Conservation (phyloP, 2,888 invertebrate species). For the Drosophila ustulata region DNA sequence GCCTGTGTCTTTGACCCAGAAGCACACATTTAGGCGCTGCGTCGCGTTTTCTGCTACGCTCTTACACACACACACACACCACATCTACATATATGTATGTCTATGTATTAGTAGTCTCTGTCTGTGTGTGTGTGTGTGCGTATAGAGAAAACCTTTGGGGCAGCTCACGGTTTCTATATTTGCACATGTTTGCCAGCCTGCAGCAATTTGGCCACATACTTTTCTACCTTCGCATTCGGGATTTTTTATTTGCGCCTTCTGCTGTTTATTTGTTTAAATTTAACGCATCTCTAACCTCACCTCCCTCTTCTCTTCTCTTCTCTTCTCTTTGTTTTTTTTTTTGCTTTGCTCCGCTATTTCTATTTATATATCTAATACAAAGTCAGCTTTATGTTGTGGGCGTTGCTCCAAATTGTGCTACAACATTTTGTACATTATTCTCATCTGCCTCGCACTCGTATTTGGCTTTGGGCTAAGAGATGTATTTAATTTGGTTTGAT, state of each 20-base stretch:
- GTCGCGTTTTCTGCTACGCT: slow-evolving; percentile 56
- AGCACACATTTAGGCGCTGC: slow-evolving; percentile 70
- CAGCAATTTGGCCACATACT: slow-evolving; percentile 46
- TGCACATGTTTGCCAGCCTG: slow-evolving; percentile 60
- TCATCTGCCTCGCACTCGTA: not conserved
- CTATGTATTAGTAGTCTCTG: not conserved
- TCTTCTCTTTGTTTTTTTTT: slow-evolving; percentile 4
- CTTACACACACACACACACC: slow-evolving; percentile 30
- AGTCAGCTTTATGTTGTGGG: slow-evolving; percentile 36
- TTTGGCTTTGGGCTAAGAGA: not conserved
- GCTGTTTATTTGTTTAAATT: slow-evolving; percentile 80
- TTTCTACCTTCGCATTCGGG: slow-evolving; percentile 15
- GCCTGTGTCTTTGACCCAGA: slow-evolving; percentile 75
- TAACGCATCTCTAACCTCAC: slow-evolving; percentile 57
- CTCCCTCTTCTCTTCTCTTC: not conserved
- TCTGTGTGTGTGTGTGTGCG: slow-evolving; percentile 5
- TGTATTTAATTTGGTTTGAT: not conserved
- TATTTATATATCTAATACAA: slow-evolving; percentile 37
- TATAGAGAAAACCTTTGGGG: slow-evolving; percentile 49
- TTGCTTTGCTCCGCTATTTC: slow-evolving; percentile 23
- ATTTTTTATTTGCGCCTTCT: slow-evolving; percentile 70
- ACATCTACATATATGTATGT: slow-evolving; percentile 4
- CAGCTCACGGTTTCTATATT: slow-evolving; percentile 60
- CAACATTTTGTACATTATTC: slow-evolving; percentile 27
- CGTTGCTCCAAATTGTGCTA: slow-evolving; percentile 37